Base-by-base conservation (phyloP, 2,113 vertebrate genomes). In the Carlito syrichta region DNA sequence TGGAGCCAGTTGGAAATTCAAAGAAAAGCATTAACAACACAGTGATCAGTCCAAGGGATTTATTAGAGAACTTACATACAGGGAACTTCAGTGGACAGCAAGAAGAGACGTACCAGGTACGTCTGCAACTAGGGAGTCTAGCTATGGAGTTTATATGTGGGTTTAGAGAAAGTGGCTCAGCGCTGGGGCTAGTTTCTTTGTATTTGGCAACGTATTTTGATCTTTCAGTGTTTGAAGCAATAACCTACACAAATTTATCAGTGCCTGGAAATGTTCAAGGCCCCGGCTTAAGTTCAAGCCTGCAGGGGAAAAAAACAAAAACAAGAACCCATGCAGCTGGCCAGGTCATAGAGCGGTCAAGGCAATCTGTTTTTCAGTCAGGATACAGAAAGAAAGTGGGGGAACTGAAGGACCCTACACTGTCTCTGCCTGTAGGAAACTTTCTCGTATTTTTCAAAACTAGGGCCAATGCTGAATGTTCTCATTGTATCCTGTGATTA, bases 201-300 rank as follows among this genome's bases (percentile, higher is more conserved):
- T 94, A 73, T 86, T 94, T 35, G 94, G 73, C 62, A 69, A 94
- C 23, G 73, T 63, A 79, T 56, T 90, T 96, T 89, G 63, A 84
- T 85, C 22, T 93, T 84, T 89, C 17, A 3, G 4, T 19, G 32
- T 84, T 86, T 54, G 14, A 69, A 62, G 83, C 66, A 79, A 54
- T 71, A 93, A 86, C 62, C 45, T 79, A 66, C 48, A 90, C 63
- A 90, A 79, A 38, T 96, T 89, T 85, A 85, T 93, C 95, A 85
- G 54, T 79, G 86, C 71, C 38, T 96, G 86, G 71, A 48, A 93
- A 60, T 30, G 52, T 85, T 89, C 86, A 86, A 73, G 86, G 71
- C 11, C 56, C 60, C 12, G 20, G 63, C 43, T 85, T 93, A 74
- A 78, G 25, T 52, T 83, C 35, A 93, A 89, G 23, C 54, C 81